Conservation (phyloP, 2,113 vertebrate species). For the Phaetusa simplex region DNA sequence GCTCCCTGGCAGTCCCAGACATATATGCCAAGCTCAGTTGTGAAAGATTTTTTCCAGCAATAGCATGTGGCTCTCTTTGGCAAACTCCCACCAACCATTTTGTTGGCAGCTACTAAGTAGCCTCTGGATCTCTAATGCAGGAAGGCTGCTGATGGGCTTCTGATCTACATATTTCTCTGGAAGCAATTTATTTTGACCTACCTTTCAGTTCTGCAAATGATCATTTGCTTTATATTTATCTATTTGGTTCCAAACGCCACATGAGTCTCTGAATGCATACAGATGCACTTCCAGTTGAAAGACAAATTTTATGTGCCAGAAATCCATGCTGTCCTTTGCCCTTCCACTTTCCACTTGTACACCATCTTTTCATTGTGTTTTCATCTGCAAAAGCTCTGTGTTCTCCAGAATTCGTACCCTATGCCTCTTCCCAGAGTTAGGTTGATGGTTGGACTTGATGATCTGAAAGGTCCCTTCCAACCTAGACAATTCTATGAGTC, state of each 20-base stretch:
- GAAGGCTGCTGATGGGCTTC: not conserved
- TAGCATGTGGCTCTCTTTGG: not conserved
- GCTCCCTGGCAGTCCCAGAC: not conserved
- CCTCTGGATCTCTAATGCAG: conserved; percentile 9
- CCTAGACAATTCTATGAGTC: no score
- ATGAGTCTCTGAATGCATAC: not conserved
- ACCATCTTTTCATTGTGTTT: not conserved
- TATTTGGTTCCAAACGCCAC: not conserved
- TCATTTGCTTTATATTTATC: conserved; percentile 8
- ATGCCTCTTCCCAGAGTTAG: not conserved
- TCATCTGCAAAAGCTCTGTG: not conserved
- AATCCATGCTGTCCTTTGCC: not conserved
- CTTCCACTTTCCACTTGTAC: not conserved
- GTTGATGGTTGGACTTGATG: no score
- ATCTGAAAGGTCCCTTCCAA: no score
- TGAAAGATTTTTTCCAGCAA: conserved; percentile 62
- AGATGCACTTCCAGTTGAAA: not conserved
- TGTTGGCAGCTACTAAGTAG: conserved; percentile 35
- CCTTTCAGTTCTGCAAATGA: conserved; percentile 3
- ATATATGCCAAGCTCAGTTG: conserved; percentile 33
- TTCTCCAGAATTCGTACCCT: not conserved
- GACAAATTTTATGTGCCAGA: not conserved
- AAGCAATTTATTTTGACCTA: conserved; percentile 41
- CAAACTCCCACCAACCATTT: not conserved
- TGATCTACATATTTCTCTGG: conserved; percentile 11